Percentiles rank a stretch among this genome's conserved stretches.
Evolutionary conservation across 2,888 invertebrate species (phyloP).

Genomic region (Muscina levida): DNA sequence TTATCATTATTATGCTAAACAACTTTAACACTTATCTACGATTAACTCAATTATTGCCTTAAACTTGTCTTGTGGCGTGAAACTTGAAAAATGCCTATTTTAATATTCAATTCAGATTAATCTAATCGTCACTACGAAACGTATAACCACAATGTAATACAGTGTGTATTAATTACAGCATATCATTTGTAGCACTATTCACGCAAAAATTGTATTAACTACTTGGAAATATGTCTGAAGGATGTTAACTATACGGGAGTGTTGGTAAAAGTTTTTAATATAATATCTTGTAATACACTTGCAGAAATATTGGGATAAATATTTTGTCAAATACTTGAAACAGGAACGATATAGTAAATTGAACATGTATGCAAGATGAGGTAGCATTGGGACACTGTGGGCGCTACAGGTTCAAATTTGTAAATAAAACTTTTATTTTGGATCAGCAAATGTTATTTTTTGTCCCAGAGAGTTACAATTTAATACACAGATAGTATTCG

Average conservation of each 20-base stretch:
- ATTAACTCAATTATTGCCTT: too few relatives aligned
- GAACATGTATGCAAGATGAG: too few relatives aligned
- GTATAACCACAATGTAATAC: background rate
- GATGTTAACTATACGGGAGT: background rate
- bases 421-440: too few relatives aligned
- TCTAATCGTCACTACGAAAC: background rate
- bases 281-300: background rate
- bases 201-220: slow-evolving; percentile 3
- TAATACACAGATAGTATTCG: too few relatives aligned
- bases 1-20: too few relatives aligned
- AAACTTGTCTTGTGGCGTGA: background rate
- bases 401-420: too few relatives aligned
- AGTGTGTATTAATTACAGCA: background rate
- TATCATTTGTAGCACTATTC: background rate
- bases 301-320: too few relatives aligned
- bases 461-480: too few relatives aligned
- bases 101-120: background rate
- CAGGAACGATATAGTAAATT: too few relatives aligned
- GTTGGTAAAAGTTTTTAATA: background rate
- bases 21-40: background rate
- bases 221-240: background rate
- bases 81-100: background rate
- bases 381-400: too few relatives aligned
- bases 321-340: too few relatives aligned
- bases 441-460: too few relatives aligned